These are phyloP conservation scores for Agrotis puta DNA, from an alignment of 2,888 invertebrate genomes.

Conservation along the genomic window DNA sequence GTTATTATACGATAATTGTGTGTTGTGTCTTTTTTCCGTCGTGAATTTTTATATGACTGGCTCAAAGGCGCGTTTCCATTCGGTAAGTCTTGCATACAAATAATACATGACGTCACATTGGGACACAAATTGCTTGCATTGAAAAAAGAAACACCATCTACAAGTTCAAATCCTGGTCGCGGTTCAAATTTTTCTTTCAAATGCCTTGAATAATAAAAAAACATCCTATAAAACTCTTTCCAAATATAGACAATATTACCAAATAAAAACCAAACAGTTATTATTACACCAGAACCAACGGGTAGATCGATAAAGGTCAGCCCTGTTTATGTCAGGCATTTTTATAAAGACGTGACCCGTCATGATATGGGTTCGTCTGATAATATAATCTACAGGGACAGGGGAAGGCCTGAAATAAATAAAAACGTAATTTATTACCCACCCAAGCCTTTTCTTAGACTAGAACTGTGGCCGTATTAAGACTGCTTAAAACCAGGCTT, in stretches of 20 bases:
- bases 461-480: no score
- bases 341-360: slow-evolving; percentile 53
- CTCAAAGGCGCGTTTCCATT: no score
- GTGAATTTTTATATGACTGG: no score
- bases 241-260: not conserved
- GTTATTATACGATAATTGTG: slow-evolving; percentile 5
- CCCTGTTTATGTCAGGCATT: slow-evolving; percentile 50
- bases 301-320: slow-evolving; percentile 41
- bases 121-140: no score
- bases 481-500: no score
- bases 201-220: not conserved
- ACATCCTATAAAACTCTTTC: no score
- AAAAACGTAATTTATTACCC: slow-evolving; percentile 47
- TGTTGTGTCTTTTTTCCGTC: not conserved
- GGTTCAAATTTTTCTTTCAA: no score
- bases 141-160: no score
- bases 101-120: no score
- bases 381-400: slow-evolving; percentile 52
- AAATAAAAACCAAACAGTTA: slow-evolving; percentile 8
- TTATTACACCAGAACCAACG: slow-evolving; percentile 23
- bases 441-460: not conserved
- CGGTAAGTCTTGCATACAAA: no score
- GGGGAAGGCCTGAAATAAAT: slow-evolving; percentile 35
- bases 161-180: no score
- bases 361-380: slow-evolving; percentile 43